A percentile compares a stretch with the other conserved stretches of the same genome.
These are phyloP conservation scores for Euschistus heros DNA, from an alignment of 1,140 invertebrate species.

Conservation along the genomic window DNA sequence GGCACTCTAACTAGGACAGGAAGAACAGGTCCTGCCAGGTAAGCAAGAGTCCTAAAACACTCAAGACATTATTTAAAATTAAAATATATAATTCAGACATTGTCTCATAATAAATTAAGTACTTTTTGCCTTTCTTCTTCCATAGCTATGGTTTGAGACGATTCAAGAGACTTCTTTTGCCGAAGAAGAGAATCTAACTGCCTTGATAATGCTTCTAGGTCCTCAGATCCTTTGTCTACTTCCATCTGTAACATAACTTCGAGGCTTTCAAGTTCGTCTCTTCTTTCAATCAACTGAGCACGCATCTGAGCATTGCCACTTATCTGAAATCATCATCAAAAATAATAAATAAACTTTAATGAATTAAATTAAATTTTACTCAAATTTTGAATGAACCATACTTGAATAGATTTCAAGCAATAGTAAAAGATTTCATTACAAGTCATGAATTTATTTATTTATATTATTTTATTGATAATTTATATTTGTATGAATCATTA, in stretches of 20 bases:
- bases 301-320: slow-evolving; percentile 26
- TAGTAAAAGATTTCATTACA: too few species aligned
- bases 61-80: background rate
- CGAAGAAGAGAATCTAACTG: slow-evolving; percentile 17
- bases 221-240: slow-evolving; percentile 17
- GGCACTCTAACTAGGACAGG: too few species aligned
- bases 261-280: slow-evolving; percentile 18
- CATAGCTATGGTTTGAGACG: slow-evolving; percentile 21
- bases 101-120: too few species aligned
- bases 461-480: too few species aligned
- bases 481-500: too few species aligned
- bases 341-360: too few species aligned
- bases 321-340: slow-evolving; percentile 10
- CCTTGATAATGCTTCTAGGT: background rate
- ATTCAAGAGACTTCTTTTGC: slow-evolving; percentile 29
- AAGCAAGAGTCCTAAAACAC: background rate
- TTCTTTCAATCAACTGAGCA: slow-evolving; percentile 18
- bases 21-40: too few species aligned
- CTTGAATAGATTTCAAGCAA: too few species aligned
- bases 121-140: slow-evolving; percentile 12
- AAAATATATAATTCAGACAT: too few species aligned
- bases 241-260: slow-evolving; percentile 18
- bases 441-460: too few species aligned
- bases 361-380: too few species aligned
- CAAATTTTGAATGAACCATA: too few species aligned